Evolutionary conservation across 1,140 invertebrate genomes (phyloP), one percentile per base, ranked within the genome.

Genomic region (Sipha flava): DNA sequence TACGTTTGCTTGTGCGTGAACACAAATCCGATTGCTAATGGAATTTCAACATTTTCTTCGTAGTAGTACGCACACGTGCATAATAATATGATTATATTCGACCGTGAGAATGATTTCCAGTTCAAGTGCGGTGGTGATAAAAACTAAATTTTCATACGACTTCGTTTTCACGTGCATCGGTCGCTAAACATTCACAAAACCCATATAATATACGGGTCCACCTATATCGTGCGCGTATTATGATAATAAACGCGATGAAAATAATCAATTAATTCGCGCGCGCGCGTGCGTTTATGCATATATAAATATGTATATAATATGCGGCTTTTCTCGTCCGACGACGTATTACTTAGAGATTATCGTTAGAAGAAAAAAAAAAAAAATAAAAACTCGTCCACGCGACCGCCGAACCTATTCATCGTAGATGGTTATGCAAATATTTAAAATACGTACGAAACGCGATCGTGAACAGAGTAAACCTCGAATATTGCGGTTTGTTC

Each of bases 21-120:
- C 37, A 75, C 31, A 12, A 75, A 75, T 54, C 72, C 31, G 47
- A 75, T 54, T 2, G 49, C 47, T 54, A 73, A 54, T 54, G 70
- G 70, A 73, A 73, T 73, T 73, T 73, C 47, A 54, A 49, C 70
- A 54, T 34, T n/a, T 54, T 52, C n/a, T 52, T 5, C 26, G 14
- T 5, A 2, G 18, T 5, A 29, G 18, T 47, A 47, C 14, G 57
- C 10, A 5, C 18, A 26, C 9, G 9, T 26, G 43, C 29, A n/a
- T 72, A 54, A n/a, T n/a, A n/a, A n/a, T n/a, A n/a, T n/a, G n/a
- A n/a, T n/a, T 54, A 9, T 6, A 6, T 37, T 54, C 37, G 29
- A 52, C 29, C 72, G 72, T 75, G 72, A 75, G 72, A 75, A 75
- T 54, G 31, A 52, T 52, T 75, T 52, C 45, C n/a, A 49, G 45